Evolutionary conservation across 1,140 invertebrate species (phyloP).

Genomic region (Drosophila pseudoobscura): DNA sequence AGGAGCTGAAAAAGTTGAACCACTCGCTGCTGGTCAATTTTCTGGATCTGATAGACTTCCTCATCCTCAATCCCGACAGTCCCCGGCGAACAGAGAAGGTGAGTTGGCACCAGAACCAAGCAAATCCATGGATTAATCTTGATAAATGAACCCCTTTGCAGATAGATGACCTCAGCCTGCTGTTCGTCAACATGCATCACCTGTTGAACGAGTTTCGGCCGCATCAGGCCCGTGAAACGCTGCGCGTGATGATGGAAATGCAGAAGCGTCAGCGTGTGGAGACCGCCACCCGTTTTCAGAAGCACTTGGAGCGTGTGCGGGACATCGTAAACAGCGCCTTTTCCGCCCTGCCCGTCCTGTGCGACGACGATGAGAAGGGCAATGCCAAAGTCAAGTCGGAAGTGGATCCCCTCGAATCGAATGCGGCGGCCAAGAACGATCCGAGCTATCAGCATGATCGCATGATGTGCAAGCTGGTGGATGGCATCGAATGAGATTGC

Average conservation of each 20-base stretch:
- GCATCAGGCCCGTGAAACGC: conserved; percentile 97
- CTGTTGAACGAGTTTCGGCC: conserved; percentile 98
- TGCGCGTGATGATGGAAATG: conserved; percentile 98
- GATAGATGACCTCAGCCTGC: conserved; percentile 95
- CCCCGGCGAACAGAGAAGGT: conserved; percentile 96
- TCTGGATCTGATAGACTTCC: conserved; percentile 96
- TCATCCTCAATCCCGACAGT: conserved; percentile 96
- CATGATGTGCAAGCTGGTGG: conserved; percentile 97
- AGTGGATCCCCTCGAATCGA: conserved; percentile 87
- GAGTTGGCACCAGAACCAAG: neutral
- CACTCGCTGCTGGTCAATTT: conserved; percentile 98
- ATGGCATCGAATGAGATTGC: conserved; percentile 83
- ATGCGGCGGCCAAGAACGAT: conserved; percentile 87
- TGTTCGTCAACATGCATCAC: conserved; percentile 99
- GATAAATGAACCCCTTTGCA: conserved; percentile 50
- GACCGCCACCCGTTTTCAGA: conserved; percentile 94
- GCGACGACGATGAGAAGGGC: conserved; percentile 92
- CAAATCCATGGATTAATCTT: neutral
- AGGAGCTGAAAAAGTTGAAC: conserved; percentile 98
- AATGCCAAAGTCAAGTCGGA: conserved; percentile 89
- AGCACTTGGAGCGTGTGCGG: conserved; percentile 95
- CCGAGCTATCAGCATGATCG: conserved; percentile 91
- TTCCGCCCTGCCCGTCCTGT: conserved; percentile 91
- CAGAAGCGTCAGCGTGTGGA: conserved; percentile 96
- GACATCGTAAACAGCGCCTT: conserved; percentile 94